A percentile compares a stretch with the other conserved stretches of the same genome.
These are phyloP conservation scores for Dinocampus coccinellae DNA, from an alignment of 2,888 invertebrate genomes.

Conservation along the genomic window DNA sequence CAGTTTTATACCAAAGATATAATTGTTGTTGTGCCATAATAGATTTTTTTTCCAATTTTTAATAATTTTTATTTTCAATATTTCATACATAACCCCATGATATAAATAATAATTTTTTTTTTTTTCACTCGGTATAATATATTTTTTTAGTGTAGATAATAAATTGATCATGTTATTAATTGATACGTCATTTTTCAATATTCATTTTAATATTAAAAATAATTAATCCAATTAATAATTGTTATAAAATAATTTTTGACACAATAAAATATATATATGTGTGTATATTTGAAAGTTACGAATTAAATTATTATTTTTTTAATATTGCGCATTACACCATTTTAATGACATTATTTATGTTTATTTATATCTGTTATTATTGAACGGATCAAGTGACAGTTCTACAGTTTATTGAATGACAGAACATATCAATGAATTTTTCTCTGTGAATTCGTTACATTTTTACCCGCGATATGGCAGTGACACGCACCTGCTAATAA, in stretches of 20 bases:
- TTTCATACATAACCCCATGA: neutral
- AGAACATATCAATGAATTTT: neutral
- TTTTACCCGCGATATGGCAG: too few species aligned
- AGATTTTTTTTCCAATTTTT: neutral
- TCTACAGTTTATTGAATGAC: neutral
- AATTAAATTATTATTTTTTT: too few species aligned
- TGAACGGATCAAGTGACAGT: neutral
- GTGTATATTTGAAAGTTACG: too few species aligned
- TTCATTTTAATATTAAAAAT: neutral
- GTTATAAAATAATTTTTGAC: neutral
- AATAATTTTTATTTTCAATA: neutral
- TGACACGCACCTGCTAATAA: neutral
- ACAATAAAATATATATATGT: neutral
- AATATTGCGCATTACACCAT: too few species aligned
- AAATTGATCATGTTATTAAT: slow-evolving; percentile 30
- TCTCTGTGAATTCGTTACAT: neutral
- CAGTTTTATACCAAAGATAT: slow-evolving; percentile 64
- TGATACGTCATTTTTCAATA: slow-evolving; percentile 12
- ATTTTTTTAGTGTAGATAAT: neutral
- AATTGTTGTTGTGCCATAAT: slow-evolving; percentile 56
- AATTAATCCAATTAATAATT: neutral
- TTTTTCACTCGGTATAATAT: neutral
- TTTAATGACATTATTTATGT: too few species aligned
- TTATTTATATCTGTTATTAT: too few species aligned
- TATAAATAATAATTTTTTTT: neutral